phyloP scores from a whole-genome alignment of 2,113 vertebrate species.

The Tachycineta bicolor region DNA sequence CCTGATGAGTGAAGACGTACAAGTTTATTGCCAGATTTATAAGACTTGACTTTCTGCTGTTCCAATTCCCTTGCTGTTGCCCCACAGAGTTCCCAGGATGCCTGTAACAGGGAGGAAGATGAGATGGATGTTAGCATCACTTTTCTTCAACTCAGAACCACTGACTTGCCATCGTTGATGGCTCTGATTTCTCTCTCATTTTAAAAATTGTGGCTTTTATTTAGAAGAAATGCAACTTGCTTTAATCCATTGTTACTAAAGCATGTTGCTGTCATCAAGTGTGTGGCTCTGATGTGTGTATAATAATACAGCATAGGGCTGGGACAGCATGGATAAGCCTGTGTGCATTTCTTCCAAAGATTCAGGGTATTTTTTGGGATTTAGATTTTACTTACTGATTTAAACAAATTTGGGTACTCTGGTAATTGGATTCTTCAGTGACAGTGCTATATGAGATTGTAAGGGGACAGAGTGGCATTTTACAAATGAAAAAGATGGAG shows the following conservation, averaged over 20 bases:
- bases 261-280: not conserved
- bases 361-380: not conserved
- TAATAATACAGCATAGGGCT: not conserved
- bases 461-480: not conserved
- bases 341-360: not conserved
- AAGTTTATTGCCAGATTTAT: not conserved
- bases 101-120: not conserved
- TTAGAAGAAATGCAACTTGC: not conserved
- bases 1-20: not conserved
- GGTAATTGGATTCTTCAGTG: not conserved
- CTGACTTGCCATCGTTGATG: not conserved
- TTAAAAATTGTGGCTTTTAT: not conserved
- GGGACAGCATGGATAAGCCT: not conserved
- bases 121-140: not conserved
- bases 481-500: not conserved
- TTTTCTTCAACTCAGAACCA: not conserved
- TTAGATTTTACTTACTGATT: not conserved
- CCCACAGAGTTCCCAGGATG: not conserved
- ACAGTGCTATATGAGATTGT: not conserved
- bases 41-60: not conserved
- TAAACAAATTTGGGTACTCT: not conserved
- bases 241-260: not conserved
- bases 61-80: not conserved
- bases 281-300: not conserved
- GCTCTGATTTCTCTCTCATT: not conserved